Conservation (phyloP, 2,113 vertebrate genomes). For the Bubalus kerabau region DNA sequence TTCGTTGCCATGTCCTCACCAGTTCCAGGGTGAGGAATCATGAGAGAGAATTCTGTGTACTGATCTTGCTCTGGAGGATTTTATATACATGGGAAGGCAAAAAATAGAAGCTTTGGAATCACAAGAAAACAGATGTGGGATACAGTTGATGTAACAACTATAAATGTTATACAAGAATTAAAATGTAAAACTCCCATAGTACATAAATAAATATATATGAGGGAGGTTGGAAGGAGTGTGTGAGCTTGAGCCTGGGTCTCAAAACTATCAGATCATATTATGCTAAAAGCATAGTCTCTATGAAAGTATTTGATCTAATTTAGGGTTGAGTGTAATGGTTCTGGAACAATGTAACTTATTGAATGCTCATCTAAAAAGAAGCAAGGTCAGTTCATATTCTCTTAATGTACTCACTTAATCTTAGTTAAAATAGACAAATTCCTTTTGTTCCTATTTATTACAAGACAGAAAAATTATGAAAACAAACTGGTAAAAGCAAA, state of each 20-base stretch:
- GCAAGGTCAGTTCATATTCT: not conserved
- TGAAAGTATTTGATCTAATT: not conserved
- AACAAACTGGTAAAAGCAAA: not conserved
- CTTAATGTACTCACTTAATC: not conserved
- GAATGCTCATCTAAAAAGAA: not conserved
- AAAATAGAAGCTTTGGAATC: not conserved
- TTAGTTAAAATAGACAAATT: not conserved
- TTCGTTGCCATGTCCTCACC: not conserved
- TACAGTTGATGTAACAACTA: not conserved
- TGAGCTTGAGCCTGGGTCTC: not conserved
- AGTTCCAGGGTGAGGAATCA: not conserved
- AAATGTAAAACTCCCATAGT: not conserved
- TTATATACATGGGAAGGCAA: not conserved
- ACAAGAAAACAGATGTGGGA: not conserved
- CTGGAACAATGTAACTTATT: not conserved
- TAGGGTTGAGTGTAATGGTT: not conserved
- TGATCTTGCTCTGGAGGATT: not conserved
- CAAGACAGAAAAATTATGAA: not conserved
- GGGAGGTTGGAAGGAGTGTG: not conserved
- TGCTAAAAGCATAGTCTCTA: not conserved
- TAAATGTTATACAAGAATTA: not conserved
- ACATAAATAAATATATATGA: not conserved
- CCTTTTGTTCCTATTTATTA: not conserved
- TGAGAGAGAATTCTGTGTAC: not conserved
- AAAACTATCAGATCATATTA: not conserved